Evolutionary conservation across 2,797 vertebrate genomes (phyloP).

Genomic region (Darevskia nairensis): DNA sequence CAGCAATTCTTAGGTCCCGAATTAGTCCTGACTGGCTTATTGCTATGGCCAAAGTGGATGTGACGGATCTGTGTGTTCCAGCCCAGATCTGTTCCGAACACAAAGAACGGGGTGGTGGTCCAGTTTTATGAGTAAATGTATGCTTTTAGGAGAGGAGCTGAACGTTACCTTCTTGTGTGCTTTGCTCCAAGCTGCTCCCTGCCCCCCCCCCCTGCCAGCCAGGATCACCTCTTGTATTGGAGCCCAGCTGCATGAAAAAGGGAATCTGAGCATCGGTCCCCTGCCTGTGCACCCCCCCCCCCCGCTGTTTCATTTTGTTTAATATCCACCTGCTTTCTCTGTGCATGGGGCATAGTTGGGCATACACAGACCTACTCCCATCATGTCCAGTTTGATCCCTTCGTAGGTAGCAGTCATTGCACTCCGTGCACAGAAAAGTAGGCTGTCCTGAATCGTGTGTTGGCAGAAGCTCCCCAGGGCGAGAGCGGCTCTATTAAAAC

Average conservation of each 20-base stretch:
- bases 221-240: neutral
- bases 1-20: neutral
- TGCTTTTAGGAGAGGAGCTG: neutral
- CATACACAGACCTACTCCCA: neutral
- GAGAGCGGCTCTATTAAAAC: neutral
- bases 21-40: neutral
- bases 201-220: neutral
- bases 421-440: neutral
- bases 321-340: neutral
- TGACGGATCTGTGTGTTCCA: neutral
- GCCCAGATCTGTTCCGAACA: neutral
- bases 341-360: neutral
- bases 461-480: too few species aligned
- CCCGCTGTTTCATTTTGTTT: neutral
- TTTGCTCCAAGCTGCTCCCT: neutral
- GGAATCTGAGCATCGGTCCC: neutral
- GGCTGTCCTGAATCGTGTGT: neutral
- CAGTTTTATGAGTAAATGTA: neutral
- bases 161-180: neutral
- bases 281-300: too few species aligned
- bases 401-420: neutral
- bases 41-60: neutral
- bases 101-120: neutral
- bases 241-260: neutral
- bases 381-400: neutral